phyloP scores from a whole-genome alignment of 2,888 invertebrate species.

The Neocrepidodera transversa region DNA sequence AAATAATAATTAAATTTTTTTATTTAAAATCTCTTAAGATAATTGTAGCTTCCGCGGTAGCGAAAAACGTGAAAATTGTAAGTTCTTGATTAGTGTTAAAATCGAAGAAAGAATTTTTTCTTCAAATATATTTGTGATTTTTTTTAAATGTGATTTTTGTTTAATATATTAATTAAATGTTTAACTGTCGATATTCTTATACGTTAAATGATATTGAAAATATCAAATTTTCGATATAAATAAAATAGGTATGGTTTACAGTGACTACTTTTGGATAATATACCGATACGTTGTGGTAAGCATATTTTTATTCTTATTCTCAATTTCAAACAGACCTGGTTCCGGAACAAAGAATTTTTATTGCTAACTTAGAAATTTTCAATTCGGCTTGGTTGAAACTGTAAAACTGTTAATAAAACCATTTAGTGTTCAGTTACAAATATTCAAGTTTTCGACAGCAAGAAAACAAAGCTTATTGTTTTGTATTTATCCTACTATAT shows the following conservation, averaged over 20 bases:
- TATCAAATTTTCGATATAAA: constrained; percentile 22
- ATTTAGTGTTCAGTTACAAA: background rate
- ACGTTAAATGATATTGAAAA: constrained; percentile 26
- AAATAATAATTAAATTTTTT: constrained; percentile 1
- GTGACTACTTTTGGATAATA: constrained; percentile 31
- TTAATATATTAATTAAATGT: too few species aligned
- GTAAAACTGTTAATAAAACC: background rate
- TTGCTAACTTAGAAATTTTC: constrained; percentile 8
- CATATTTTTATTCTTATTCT: constrained; percentile 14
- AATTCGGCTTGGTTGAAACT: constrained; percentile 1
- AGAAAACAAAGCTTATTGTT: background rate
- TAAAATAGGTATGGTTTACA: constrained; percentile 29
- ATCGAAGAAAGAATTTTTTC: constrained; percentile 27
- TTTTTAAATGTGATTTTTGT: background rate
- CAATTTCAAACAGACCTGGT: constrained; percentile 16
- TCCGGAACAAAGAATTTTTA: constrained; percentile 31
- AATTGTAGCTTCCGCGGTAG: constrained; percentile 3
- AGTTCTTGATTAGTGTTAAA: constrained; percentile 26
- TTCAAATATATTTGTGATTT: constrained; percentile 13
- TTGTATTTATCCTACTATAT: background rate
- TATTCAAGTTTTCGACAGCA: background rate
- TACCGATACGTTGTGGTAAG: constrained; percentile 32
- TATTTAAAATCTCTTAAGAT: constrained; percentile 4
- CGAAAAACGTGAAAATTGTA: constrained; percentile 26
- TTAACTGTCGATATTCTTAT: background rate